phyloP scores from a whole-genome alignment of 2,113 vertebrate species.

The Micromys minutus region DNA sequence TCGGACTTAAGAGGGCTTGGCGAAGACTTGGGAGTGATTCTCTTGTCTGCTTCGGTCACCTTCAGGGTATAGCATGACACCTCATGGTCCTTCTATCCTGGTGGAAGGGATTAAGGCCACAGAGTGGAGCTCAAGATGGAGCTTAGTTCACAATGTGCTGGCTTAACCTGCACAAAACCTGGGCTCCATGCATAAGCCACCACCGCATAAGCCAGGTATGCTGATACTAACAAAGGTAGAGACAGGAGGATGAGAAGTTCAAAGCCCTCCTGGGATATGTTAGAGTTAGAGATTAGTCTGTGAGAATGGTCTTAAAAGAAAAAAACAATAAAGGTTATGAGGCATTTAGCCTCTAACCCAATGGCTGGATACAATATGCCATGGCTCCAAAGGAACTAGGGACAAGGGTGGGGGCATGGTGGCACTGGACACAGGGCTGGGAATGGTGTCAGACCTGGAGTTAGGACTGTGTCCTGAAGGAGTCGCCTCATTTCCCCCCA shows the following conservation, averaged over 20 bases:
- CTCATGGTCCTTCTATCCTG: too few species aligned
- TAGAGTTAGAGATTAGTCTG: background rate
- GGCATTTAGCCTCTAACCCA: background rate
- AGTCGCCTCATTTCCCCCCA: background rate
- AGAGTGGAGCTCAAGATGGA: too few species aligned
- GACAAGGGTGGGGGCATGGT: accelerated
- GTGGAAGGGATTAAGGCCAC: background rate
- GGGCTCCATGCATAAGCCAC: background rate
- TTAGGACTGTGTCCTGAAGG: background rate
- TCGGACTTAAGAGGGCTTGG: background rate
- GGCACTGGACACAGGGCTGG: background rate
- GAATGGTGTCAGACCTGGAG: background rate
- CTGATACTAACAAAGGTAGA: background rate
- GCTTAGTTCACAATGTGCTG: background rate
- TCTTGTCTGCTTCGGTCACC: background rate
- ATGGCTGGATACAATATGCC: accelerated
- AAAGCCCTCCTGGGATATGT: background rate
- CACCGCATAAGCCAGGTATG: background rate
- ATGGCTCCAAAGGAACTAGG: background rate
- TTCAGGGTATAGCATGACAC: background rate
- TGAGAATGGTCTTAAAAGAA: background rate
- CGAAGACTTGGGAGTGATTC: background rate
- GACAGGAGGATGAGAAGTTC: background rate
- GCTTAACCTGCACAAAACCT: background rate
- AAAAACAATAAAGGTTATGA: background rate